phyloP scores from a whole-genome alignment of 1,140 invertebrate genomes.

The Halyomorpha halys region DNA sequence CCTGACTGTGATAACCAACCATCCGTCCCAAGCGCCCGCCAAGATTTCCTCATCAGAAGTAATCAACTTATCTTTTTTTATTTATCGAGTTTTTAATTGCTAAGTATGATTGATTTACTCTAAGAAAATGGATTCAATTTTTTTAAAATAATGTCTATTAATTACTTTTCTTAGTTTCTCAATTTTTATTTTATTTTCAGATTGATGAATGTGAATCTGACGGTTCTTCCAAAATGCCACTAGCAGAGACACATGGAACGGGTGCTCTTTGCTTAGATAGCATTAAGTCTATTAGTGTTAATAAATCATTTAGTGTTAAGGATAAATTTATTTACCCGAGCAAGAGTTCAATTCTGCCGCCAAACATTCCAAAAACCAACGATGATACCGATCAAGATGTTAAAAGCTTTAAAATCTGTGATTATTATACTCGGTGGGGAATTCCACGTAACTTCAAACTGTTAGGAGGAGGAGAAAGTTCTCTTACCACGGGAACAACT shows the following conservation, averaged over 20 bases:
- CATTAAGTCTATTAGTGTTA: slow-evolving; percentile 31
- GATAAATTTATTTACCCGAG: slow-evolving; percentile 36
- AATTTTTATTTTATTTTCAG: slow-evolving; percentile 21
- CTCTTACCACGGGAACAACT: slow-evolving; percentile 57
- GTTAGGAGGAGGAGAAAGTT: slow-evolving; percentile 66
- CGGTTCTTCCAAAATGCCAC: slow-evolving; percentile 25
- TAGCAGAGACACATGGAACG: slow-evolving; percentile 21
- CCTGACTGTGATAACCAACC: slow-evolving; percentile 29
- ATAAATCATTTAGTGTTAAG: slow-evolving; percentile 33
- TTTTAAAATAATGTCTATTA: not conserved
- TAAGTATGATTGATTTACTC: too few species aligned
- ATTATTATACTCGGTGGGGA: slow-evolving; percentile 43
- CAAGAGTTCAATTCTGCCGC: slow-evolving; percentile 44
- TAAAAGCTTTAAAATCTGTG: slow-evolving; percentile 30
- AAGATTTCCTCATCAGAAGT: slow-evolving; percentile 23
- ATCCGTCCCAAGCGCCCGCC: slow-evolving; percentile 29
- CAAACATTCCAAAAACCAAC: slow-evolving; percentile 49
- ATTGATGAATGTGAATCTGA: slow-evolving; percentile 23
- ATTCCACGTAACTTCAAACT: slow-evolving; percentile 48
- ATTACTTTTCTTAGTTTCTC: not conserved
- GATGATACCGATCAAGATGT: slow-evolving; percentile 37
- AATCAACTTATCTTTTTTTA: not conserved
- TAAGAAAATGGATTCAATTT: not conserved
- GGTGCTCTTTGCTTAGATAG: slow-evolving; percentile 28
- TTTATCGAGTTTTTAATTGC: not conserved